phyloP scores from a whole-genome alignment of 2,113 vertebrate species.

The Ramphastos sulfuratus region DNA sequence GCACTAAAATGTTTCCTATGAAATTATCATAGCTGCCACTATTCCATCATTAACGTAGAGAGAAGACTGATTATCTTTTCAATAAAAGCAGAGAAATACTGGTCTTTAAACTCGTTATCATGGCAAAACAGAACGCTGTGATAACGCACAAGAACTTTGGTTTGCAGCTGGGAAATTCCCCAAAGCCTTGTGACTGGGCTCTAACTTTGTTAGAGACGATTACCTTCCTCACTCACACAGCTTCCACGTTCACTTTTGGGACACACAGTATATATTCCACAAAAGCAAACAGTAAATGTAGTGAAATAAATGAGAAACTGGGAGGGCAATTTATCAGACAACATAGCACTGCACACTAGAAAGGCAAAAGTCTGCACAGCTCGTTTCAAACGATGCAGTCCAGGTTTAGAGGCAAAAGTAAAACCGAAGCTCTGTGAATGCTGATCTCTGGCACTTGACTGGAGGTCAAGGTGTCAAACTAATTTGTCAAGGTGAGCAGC shows the following conservation, averaged over 20 bases:
- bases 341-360: fast-evolving
- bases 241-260: neutral
- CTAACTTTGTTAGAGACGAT: neutral
- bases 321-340: neutral
- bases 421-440: neutral
- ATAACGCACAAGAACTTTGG: slow-evolving; percentile 6
- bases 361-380: neutral
- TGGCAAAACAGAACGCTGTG: slow-evolving; percentile 1
- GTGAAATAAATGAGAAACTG: neutral
- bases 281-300: neutral
- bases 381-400: neutral
- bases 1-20: neutral
- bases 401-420: neutral
- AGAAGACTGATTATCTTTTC: slow-evolving; percentile 38
- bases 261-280: slow-evolving; percentile 4
- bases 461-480: neutral
- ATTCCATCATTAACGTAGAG: slow-evolving; percentile 16
- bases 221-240: slow-evolving; percentile 5
- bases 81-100: slow-evolving; percentile 21
- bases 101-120: slow-evolving; percentile 53
- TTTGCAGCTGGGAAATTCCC: slow-evolving; percentile 55
- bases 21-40: slow-evolving; percentile 15
- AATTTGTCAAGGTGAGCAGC: neutral
- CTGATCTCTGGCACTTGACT: neutral
- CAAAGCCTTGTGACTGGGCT: slow-evolving; percentile 2